These are phyloP conservation scores for Leucopsar rothschildi DNA, from an alignment of 2,113 vertebrate species.

Conservation along the genomic window DNA sequence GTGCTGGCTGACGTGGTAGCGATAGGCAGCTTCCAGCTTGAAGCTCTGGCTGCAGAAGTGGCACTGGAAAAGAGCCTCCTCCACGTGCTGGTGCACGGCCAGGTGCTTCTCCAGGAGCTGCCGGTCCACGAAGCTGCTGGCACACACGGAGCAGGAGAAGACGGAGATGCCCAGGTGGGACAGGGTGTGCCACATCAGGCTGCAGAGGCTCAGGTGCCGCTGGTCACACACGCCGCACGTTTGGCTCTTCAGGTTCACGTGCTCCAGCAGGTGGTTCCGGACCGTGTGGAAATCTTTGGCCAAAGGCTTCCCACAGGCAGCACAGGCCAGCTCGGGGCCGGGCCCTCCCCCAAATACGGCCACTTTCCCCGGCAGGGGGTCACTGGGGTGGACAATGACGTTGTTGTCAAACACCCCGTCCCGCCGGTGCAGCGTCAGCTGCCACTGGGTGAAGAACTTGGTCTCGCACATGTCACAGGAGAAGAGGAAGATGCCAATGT, in stretches of 20 bases:
- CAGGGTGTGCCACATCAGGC: constrained; percentile 91
- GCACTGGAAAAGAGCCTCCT: constrained; percentile 79
- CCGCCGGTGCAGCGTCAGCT: constrained; percentile 86
- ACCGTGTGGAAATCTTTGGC: constrained; percentile 88
- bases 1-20: constrained; percentile 88
- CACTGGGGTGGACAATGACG: constrained; percentile 74
- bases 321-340: constrained; percentile 77
- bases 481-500: constrained; percentile 91
- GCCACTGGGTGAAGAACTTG: constrained; percentile 89
- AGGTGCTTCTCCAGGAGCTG: constrained; percentile 88
- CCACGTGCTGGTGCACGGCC: constrained; percentile 79
- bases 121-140: constrained; percentile 88
- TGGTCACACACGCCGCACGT: constrained; percentile 85
- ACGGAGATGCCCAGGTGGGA: constrained; percentile 85
- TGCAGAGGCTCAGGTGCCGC: constrained; percentile 83
- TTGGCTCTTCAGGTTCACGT: constrained; percentile 84
- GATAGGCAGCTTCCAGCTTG: constrained; percentile 80
- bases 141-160: constrained; percentile 89
- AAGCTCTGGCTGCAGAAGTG: constrained; percentile 78
- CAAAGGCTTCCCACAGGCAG: constrained; percentile 80
- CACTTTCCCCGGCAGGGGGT: constrained; percentile 65
- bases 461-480: constrained; percentile 92
- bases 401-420: constrained; percentile 80
- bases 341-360: constrained; percentile 51
- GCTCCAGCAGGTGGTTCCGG: constrained; percentile 84